These are phyloP conservation scores for Peromyscus aztecus DNA, from an alignment of 2,797 vertebrate genomes.

Conservation along the genomic window DNA sequence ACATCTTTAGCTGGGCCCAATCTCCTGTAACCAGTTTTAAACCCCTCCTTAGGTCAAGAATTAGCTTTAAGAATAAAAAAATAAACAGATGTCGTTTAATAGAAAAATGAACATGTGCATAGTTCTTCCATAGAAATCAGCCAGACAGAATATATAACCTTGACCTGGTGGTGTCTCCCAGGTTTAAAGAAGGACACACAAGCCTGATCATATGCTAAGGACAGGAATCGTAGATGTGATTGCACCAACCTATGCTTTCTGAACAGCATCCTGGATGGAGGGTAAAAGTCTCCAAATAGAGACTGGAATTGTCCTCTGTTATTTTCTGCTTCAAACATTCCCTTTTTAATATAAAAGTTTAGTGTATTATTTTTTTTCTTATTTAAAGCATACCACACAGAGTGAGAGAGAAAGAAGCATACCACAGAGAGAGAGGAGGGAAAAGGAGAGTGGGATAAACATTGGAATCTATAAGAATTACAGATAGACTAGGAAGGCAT, in stretches of 20 bases:
- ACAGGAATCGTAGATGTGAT: neutral
- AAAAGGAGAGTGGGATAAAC: neutral
- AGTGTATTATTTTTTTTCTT: conserved; percentile 31
- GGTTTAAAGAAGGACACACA: neutral
- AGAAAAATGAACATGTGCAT: neutral
- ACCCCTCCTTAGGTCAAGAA: neutral
- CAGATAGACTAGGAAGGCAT: conserved; percentile 25
- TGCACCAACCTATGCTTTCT: neutral
- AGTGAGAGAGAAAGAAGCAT: neutral
- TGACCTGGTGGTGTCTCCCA: neutral
- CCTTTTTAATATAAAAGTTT: conserved; percentile 65
- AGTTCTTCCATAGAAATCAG: neutral
- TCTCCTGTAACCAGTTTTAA: conserved; percentile 49
- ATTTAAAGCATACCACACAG: conserved; percentile 31
- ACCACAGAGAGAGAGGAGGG: neutral
- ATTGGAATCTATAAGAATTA: conserved; percentile 42
- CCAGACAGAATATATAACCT: neutral
- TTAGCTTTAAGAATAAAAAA: conserved; percentile 48
- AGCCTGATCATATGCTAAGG: neutral
- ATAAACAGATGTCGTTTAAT: conserved; percentile 12
- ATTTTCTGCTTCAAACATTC: conserved; percentile 19
- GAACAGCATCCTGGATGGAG: neutral
- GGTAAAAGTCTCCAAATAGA: neutral
- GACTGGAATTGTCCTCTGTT: conserved; percentile 44
- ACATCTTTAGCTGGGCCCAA: neutral